phyloP scores from a whole-genome alignment of 2,888 invertebrate species.

The Lamellibrachia satsuma region DNA sequence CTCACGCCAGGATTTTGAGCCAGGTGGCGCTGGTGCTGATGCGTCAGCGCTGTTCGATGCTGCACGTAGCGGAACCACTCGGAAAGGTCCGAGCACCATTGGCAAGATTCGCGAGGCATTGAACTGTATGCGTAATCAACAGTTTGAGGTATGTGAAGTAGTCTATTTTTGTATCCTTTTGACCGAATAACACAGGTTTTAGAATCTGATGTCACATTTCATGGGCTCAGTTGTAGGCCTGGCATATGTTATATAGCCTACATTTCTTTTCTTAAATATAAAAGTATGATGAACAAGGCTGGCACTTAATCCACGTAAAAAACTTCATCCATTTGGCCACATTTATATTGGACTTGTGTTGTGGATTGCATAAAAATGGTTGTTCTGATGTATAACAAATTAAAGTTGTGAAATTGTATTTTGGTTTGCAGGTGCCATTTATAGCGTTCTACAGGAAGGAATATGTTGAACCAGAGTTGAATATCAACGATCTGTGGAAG shows the following conservation, averaged over 20 bases:
- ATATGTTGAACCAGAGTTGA: slow-evolving; percentile 92
- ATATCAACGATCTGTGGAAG: slow-evolving; percentile 95
- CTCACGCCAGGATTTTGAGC: background rate
- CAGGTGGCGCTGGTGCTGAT: background rate
- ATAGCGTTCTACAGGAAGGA: slow-evolving; percentile 99
- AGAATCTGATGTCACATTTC: too few relatives aligned
- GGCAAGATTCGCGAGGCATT: slow-evolving; percentile 91
- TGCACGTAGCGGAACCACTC: slow-evolving; percentile 34
- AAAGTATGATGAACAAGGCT: background rate
- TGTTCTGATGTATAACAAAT: background rate
- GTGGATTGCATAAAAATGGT: background rate
- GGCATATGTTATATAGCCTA: background rate
- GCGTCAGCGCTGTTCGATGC: background rate
- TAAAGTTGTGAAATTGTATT: background rate
- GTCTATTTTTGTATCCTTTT: background rate
- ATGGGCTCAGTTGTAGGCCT: background rate
- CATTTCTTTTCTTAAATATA: background rate
- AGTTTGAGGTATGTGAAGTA: slow-evolving; percentile 75
- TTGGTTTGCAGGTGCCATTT: slow-evolving; percentile 80
- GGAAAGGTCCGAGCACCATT: slow-evolving; percentile 51
- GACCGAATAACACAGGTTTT: background rate
- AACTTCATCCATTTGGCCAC: background rate
- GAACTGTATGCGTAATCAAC: slow-evolving; percentile 94
- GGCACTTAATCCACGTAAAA: background rate
- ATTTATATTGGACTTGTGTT: background rate